These are phyloP conservation scores for Symphodus melops DNA, from an alignment of 2,113 vertebrate species.

Conservation along the genomic window DNA sequence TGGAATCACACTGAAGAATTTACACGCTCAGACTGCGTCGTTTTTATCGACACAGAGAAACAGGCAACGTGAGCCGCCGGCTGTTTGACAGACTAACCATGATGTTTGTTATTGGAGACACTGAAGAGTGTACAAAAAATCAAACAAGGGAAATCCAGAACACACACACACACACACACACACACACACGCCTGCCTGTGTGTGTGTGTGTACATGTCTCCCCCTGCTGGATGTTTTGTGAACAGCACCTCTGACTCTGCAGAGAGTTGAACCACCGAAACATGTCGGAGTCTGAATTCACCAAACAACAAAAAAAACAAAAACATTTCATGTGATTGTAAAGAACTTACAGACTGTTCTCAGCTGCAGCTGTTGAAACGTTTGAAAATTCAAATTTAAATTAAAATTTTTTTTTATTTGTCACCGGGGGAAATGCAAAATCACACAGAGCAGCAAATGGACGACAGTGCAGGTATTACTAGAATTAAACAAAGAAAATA, in stretches of 20 bases:
- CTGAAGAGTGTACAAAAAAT: neutral
- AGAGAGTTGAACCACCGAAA: too few relatives aligned
- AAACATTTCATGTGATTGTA: too few relatives aligned
- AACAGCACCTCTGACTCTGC: neutral
- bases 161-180: neutral
- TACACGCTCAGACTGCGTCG: neutral
- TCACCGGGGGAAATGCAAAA: too few relatives aligned
- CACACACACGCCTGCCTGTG: neutral
- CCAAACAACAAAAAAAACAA: too few relatives aligned
- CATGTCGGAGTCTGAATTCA: too few relatives aligned
- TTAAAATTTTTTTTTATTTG: too few relatives aligned
- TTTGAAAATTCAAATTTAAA: too few relatives aligned
- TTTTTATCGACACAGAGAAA: neutral
- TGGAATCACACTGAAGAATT: neutral
- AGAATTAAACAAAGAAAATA: too few relatives aligned
- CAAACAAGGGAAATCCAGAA: neutral
- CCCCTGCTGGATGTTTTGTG: conserved; percentile 8
- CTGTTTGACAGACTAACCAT: neutral
- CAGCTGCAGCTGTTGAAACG: too few relatives aligned
- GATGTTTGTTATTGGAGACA: neutral
- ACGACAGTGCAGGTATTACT: too few relatives aligned
- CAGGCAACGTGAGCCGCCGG: neutral
- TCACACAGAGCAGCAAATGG: too few relatives aligned
- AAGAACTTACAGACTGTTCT: too few relatives aligned
- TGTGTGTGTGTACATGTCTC: conserved; percentile 3